Conservation (phyloP, 2,113 vertebrate species). For the Chrysemys picta region DNA sequence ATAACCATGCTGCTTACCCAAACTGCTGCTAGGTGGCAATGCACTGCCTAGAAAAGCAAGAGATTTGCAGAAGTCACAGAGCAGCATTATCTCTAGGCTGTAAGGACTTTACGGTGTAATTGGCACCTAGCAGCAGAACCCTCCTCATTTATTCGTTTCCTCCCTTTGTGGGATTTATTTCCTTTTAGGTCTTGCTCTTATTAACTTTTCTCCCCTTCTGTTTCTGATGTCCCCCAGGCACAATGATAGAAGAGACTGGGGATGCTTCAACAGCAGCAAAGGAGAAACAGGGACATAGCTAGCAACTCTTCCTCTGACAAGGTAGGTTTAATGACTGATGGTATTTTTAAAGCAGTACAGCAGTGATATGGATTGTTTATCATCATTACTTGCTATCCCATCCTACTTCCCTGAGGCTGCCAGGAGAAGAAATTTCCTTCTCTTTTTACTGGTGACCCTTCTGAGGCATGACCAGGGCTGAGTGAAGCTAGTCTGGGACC, state of each 20-base stretch:
- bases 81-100: not conserved
- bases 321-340: not conserved
- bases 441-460: not conserved
- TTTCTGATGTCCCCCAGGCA: not conserved
- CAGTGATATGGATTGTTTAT: not conserved
- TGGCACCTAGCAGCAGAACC: not conserved
- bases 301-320: not conserved
- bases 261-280: not conserved
- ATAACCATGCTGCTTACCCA: not conserved
- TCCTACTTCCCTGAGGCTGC: no score
- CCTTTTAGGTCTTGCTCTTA: not conserved
- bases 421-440: not conserved
- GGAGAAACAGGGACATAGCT: not conserved
- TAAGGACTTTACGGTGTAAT: not conserved
- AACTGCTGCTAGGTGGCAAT: not conserved
- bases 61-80: not conserved
- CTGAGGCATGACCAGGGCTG: not conserved
- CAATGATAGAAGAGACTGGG: not conserved
- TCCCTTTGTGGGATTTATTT: not conserved
- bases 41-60: not conserved
- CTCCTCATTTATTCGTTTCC: not conserved
- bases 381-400: not conserved
- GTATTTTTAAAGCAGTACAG: not conserved
- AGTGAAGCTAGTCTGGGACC: no score
- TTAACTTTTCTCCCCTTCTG: not conserved